Conservation (phyloP, 2,797 vertebrate genomes). For the Rousettus madagascariensis region DNA sequence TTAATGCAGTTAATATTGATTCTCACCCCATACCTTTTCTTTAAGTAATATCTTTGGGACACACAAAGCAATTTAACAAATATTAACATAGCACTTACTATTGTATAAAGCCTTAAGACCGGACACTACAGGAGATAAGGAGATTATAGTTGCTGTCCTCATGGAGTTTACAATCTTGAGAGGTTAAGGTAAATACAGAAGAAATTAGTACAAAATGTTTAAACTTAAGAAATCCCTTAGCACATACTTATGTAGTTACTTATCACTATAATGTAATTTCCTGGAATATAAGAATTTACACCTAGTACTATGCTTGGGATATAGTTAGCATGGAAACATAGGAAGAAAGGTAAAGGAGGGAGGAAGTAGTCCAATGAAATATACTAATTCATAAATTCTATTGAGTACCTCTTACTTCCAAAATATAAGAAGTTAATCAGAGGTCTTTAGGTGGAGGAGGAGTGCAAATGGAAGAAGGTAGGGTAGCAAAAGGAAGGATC, state of each 20-base stretch:
- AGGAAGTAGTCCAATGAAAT: not conserved
- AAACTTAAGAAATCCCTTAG: not conserved
- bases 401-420: not conserved
- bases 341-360: not conserved
- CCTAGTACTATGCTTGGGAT: not conserved
- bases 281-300: not conserved
- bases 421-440: not conserved
- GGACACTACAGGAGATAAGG: not conserved
- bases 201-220: not conserved
- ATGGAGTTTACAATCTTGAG: not conserved
- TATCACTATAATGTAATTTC: not conserved
- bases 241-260: not conserved
- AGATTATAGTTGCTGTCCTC: not conserved
- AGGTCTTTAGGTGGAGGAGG: not conserved
- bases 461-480: not conserved
- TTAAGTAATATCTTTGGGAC: not conserved
- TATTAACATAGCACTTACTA: constrained; percentile 10
- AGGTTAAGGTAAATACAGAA: not conserved
- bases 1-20: constrained; percentile 22
- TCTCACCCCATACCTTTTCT: not conserved
- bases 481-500: not conserved
- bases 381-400: not conserved
- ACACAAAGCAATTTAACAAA: constrained; percentile 28
- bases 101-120: not conserved
- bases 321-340: not conserved